A percentile compares a stretch with the other conserved stretches of the same genome.
phyloP scores from a whole-genome alignment of 1,140 invertebrate species.

The Rhagoletis zephyria region DNA sequence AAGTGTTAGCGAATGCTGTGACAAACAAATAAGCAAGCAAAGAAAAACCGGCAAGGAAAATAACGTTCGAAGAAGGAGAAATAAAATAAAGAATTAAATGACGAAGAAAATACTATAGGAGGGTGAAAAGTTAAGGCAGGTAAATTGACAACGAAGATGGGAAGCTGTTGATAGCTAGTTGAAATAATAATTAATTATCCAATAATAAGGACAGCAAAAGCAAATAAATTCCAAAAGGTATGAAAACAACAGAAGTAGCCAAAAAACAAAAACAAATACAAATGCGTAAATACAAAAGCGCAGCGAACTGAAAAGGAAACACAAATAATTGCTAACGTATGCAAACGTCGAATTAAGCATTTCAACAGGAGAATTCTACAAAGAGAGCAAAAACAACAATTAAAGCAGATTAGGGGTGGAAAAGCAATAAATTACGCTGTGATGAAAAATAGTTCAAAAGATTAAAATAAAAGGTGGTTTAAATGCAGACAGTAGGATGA shows the following conservation, averaged over 20 bases:
- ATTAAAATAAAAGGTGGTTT: too few relatives aligned
- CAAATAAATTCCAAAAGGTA: not conserved
- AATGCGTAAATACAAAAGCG: not conserved
- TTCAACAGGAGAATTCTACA: not conserved
- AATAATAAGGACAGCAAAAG: conserved; percentile 28
- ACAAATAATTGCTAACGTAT: conserved; percentile 44
- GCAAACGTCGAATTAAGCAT: conserved; percentile 6
- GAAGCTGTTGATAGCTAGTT: conserved; percentile 3
- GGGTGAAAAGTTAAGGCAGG: not conserved
- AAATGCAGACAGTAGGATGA: too few relatives aligned
- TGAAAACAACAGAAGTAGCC: not conserved
- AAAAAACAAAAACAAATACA: conserved; percentile 23
- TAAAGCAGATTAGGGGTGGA: not conserved
- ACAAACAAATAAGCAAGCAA: not conserved
- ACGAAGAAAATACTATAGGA: not conserved
- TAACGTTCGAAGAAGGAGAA: not conserved
- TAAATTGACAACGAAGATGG: conserved; percentile 1
- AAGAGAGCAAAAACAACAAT: not conserved
- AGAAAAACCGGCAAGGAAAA: too few relatives aligned
- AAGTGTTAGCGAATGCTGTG: not conserved
- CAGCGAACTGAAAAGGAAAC: not conserved
- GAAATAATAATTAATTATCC: conserved; percentile 48
- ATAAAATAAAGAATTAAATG: not conserved
- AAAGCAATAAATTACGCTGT: not conserved
- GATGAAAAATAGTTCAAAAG: too few relatives aligned